A percentile compares a stretch with the other conserved stretches of the same genome.
Conservation (phyloP, 53 echinoderm and acorn worm species). For the Henricia sp. region DNA sequence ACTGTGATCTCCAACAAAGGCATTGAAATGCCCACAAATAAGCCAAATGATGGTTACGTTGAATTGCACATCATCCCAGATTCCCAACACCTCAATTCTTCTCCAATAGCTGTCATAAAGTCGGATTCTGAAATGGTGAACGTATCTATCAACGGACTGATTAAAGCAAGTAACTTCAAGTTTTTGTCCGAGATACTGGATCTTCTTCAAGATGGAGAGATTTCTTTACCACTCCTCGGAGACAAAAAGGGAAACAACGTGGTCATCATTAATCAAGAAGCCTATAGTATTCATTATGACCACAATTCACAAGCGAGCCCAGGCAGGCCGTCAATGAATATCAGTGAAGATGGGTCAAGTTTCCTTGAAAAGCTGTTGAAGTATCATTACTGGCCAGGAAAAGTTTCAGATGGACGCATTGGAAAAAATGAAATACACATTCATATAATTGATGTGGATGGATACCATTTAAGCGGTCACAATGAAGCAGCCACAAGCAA, state of each 20-base stretch:
- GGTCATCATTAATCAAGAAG: conserved; percentile 35
- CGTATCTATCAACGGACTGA: conserved; percentile 32
- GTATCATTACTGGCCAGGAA: background rate
- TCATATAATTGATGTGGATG: background rate
- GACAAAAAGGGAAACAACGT: background rate
- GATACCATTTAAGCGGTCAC: background rate
- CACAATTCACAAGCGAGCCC: background rate
- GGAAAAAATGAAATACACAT: conserved; percentile 6
- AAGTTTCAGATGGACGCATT: background rate
- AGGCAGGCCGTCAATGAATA: background rate
- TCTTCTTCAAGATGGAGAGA: background rate
- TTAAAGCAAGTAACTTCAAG: conserved; percentile 11
- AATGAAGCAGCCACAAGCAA: background rate
- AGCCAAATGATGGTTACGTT: background rate
- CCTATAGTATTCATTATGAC: conserved; percentile 24
- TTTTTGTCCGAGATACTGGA: conserved; percentile 30
- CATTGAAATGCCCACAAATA: background rate
- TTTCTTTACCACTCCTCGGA: background rate
- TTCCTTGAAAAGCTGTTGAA: background rate
- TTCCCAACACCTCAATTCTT: background rate
- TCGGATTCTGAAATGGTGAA: background rate
- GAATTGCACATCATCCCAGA: conserved; percentile 11
- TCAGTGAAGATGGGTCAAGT: too few relatives aligned
- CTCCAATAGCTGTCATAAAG: background rate
- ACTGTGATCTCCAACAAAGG: background rate